A percentile compares a stretch with the other conserved stretches of the same genome.
Conservation (phyloP, 2,797 vertebrate species). For the Brachyrhaphis roseni region DNA sequence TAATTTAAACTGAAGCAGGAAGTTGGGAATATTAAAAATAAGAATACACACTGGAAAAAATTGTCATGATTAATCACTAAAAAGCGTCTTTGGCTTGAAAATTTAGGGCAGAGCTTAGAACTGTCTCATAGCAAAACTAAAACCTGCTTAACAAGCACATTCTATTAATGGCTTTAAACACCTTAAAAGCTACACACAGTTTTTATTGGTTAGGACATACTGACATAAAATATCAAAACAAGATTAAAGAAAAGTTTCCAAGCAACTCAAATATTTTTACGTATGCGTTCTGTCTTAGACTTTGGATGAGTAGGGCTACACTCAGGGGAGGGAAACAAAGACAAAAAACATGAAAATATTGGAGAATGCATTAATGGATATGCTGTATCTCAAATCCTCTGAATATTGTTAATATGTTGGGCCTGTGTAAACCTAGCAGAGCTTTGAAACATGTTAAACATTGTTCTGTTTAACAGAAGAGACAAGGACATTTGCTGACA, state of each 20-base stretch:
- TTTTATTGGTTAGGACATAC: background rate
- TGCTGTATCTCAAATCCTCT: background rate
- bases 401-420: background rate
- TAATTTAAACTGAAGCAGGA: background rate
- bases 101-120: background rate
- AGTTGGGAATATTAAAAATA: background rate
- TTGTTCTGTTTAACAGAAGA: constrained; percentile 80
- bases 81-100: background rate
- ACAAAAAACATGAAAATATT: background rate
- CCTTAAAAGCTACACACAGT: background rate
- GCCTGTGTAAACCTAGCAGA: background rate
- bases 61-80: background rate
- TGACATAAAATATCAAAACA: background rate
- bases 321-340: background rate
- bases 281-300: background rate
- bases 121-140: background rate
- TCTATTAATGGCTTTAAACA: background rate
- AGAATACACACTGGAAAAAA: background rate
- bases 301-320: background rate
- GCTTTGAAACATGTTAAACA: background rate
- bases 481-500: constrained; percentile 84
- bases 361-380: background rate
- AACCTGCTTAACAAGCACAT: background rate
- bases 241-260: background rate
- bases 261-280: background rate